A percentile compares a stretch with the other conserved stretches of the same genome.
Evolutionary conservation across 1,140 invertebrate genomes (phyloP).

Genomic region (Hesperophylax magnus): DNA sequence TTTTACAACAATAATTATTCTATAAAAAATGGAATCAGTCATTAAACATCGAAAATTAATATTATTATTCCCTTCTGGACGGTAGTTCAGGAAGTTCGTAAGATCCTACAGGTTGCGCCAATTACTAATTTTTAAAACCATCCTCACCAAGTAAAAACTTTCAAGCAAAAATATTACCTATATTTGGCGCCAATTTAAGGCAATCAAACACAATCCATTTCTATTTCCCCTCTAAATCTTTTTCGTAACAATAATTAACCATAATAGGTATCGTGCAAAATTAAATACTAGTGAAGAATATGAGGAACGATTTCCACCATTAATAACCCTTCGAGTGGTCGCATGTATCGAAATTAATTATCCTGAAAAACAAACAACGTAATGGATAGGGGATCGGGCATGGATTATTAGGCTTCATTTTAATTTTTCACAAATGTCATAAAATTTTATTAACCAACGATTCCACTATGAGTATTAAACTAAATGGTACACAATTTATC

Average conservation of each 20-base stretch:
- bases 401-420: not conserved
- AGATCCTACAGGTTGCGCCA: too few species aligned
- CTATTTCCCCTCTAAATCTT: not conserved
- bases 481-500: too few species aligned
- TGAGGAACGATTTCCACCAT: conserved; percentile 22
- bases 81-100: too few species aligned
- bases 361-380: not conserved
- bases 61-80: too few species aligned
- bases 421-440: not conserved
- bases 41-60: too few species aligned
- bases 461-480: too few species aligned
- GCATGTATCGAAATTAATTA: not conserved
- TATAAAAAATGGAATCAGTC: too few species aligned
- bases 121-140: too few species aligned
- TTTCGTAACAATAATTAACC: not conserved
- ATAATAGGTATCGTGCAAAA: not conserved
- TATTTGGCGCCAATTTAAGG: not conserved
- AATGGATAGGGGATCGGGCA: not conserved
- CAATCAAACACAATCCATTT: not conserved
- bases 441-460: not conserved
- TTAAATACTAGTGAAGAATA: conserved; percentile 7
- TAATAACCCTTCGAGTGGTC: conserved; percentile 17
- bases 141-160: not conserved
- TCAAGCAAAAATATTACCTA: not conserved
- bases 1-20: too few species aligned